Conservation (phyloP, 2,888 invertebrate species). For the Ormyrus thymus region DNA sequence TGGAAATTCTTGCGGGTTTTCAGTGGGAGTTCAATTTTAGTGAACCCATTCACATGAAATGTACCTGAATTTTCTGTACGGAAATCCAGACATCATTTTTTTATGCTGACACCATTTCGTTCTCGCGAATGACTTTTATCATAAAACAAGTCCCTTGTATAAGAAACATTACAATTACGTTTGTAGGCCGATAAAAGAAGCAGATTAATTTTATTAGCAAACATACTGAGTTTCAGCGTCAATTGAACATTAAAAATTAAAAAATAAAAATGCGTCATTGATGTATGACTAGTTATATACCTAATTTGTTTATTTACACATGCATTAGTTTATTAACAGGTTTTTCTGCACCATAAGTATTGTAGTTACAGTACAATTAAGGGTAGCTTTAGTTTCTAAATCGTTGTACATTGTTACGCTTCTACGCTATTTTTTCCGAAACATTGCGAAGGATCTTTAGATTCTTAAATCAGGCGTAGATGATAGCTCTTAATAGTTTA, state of each 20-base stretch:
- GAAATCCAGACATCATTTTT: too few relatives aligned
- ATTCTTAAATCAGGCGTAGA: constrained; percentile 48
- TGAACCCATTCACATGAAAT: too few relatives aligned
- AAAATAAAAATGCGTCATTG: constrained; percentile 53
- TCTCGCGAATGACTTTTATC: neutral
- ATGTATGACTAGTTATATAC: constrained; percentile 65
- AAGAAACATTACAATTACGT: constrained; percentile 8
- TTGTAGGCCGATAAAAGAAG: constrained; percentile 13
- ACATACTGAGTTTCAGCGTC: constrained; percentile 14
- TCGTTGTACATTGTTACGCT: constrained; percentile 72
- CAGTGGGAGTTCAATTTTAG: too few relatives aligned
- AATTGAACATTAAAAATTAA: constrained; percentile 28
- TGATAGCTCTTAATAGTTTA: constrained; percentile 58
- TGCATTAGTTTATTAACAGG: constrained; percentile 61
- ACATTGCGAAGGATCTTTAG: constrained; percentile 50
- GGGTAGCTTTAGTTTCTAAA: constrained; percentile 66
- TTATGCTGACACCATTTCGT: neutral
- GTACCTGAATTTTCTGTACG: too few relatives aligned
- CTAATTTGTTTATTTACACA: constrained; percentile 65
- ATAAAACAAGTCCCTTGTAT: constrained; percentile 10
- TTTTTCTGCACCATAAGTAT: constrained; percentile 62
- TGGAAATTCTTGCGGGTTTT: too few relatives aligned
- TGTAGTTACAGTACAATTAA: constrained; percentile 62
- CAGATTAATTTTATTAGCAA: neutral
- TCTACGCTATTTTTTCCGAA: constrained; percentile 59